Percentiles rank a stretch among this genome's conserved stretches.
Conservation (phyloP, 1,140 invertebrate species). For the Drosophila malerkotliana region DNA sequence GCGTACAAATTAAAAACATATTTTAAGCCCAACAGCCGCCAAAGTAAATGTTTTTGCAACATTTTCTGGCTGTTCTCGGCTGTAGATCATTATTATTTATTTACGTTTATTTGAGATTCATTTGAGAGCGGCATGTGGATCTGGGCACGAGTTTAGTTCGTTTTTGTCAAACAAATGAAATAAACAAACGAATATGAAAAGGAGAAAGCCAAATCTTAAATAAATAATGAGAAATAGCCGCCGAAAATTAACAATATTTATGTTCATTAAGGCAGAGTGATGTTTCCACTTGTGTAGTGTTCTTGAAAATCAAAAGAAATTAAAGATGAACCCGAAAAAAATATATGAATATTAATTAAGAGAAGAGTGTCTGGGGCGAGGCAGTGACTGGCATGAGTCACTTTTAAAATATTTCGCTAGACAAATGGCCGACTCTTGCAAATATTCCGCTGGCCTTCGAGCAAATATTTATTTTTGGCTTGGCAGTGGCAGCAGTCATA, state of each 20-base stretch:
- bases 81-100: constrained; percentile 34
- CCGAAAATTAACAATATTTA: constrained; percentile 45
- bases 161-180: constrained; percentile 25
- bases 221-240: background rate
- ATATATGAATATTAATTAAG: constrained; percentile 49
- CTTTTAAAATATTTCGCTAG: constrained; percentile 8
- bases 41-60: constrained; percentile 32
- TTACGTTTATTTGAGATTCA: constrained; percentile 18
- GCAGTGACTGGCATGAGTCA: constrained; percentile 56
- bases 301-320: constrained; percentile 51
- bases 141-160: constrained; percentile 37
- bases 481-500: background rate
- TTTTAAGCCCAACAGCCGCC: constrained; percentile 7
- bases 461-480: background rate
- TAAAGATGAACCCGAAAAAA: constrained; percentile 7
- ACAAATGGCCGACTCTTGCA: constrained; percentile 3
- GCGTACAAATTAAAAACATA: constrained; percentile 4
- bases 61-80: background rate
- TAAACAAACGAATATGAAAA: constrained; percentile 42
- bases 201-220: background rate
- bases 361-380: constrained; percentile 35
- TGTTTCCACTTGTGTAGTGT: constrained; percentile 30
- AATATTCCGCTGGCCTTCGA: constrained; percentile 16
- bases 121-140: constrained; percentile 3
- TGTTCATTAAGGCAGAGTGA: constrained; percentile 48